Evolutionary conservation across 2,113 vertebrate species (phyloP).

Genomic region (Pterocles burchelli): DNA sequence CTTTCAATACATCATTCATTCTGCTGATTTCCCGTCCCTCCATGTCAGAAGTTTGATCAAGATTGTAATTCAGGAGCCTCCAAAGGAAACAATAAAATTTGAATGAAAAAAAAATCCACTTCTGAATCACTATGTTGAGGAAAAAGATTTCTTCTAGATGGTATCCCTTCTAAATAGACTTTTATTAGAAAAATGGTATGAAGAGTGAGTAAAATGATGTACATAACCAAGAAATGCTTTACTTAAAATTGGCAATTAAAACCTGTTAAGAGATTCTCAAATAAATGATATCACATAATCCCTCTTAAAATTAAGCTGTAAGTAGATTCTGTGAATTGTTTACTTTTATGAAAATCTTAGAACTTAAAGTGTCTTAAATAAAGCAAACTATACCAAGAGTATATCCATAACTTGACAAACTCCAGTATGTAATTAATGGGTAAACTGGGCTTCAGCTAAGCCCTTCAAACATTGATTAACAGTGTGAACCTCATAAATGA

Average conservation of each 20-base stretch:
- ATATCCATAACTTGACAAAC: background rate
- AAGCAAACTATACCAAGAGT: background rate
- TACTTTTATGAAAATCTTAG: background rate
- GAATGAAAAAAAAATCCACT: background rate
- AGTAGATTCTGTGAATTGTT: background rate
- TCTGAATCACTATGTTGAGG: background rate
- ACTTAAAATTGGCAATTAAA: background rate
- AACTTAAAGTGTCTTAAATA: background rate
- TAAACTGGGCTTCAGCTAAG: background rate
- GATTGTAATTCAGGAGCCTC: background rate
- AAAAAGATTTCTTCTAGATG: slow-evolving; percentile 12
- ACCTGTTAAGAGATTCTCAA: background rate
- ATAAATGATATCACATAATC: background rate
- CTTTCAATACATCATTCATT: slow-evolving; percentile 1
- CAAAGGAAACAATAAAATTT: background rate
- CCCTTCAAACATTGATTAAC: background rate
- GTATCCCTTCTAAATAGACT: background rate
- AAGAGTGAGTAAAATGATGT: background rate
- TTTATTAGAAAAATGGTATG: background rate
- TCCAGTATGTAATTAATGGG: background rate
- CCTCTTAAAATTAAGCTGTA: background rate
- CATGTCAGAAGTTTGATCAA: background rate
- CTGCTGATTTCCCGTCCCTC: background rate
- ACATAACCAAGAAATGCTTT: background rate
- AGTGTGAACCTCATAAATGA: background rate